phyloP scores from a whole-genome alignment of 2,113 vertebrate species.

The Lepidothrix coronata region DNA sequence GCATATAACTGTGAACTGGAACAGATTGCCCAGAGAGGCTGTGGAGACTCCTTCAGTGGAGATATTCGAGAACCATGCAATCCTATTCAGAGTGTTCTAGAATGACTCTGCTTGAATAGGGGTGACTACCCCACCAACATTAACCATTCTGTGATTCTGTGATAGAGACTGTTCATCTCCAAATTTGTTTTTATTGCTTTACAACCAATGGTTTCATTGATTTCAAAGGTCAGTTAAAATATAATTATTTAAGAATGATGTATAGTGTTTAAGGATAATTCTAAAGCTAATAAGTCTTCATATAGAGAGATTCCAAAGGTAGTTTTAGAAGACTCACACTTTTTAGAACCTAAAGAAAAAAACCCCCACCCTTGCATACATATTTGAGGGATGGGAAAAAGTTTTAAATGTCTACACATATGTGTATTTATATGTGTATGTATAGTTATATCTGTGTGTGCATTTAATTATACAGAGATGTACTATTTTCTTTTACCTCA shows the following conservation, averaged over 20 bases:
- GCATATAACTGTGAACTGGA: not conserved
- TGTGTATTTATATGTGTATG: not conserved
- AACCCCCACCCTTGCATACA: fast-evolving
- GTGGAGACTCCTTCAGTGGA: too few relatives aligned
- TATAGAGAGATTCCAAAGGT: not conserved
- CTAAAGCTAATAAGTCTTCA: not conserved
- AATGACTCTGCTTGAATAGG: not conserved
- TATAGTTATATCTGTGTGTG: not conserved
- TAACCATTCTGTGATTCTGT: not conserved
- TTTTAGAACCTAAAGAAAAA: not conserved
- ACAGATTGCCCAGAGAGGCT: not conserved
- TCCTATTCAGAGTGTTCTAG: fast-evolving
- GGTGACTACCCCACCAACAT: not conserved
- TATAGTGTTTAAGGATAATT: not conserved
- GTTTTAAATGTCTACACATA: not conserved
- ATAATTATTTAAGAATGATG: not conserved
- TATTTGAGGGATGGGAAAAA: not conserved
- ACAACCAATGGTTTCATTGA: fast-evolving
- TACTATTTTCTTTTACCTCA: not conserved
- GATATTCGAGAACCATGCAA: too few relatives aligned
- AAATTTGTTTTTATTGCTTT: not conserved
- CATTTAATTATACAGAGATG: not conserved
- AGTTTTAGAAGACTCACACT: not conserved
- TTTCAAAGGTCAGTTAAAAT: not conserved
- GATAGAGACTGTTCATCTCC: not conserved